These are phyloP conservation scores for Achlya flavicornis DNA, from an alignment of 2,888 invertebrate species.

Conservation along the genomic window DNA sequence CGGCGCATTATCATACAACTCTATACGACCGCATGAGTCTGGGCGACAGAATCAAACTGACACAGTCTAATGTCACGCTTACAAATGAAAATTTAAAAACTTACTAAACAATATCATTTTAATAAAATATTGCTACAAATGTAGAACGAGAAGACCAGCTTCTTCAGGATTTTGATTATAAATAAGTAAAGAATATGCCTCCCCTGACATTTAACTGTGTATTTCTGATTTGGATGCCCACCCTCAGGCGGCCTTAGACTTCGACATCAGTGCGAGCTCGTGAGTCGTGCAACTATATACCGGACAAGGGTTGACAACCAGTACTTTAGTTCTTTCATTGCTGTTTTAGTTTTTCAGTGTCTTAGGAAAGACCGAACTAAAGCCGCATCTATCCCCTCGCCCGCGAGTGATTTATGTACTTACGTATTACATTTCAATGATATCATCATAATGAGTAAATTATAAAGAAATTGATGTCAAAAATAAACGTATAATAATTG, in stretches of 20 bases:
- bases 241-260: constrained; percentile 18
- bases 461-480: constrained; percentile 24
- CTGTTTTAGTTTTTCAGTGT: too few relatives aligned
- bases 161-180: not conserved
- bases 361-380: not conserved
- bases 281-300: constrained; percentile 54
- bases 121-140: not conserved
- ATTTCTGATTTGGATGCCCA: constrained; percentile 17
- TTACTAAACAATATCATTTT: too few relatives aligned
- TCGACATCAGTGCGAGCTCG: constrained; percentile 49
- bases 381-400: not conserved
- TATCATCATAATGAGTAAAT: constrained; percentile 24
- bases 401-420: constrained; percentile 14
- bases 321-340: not conserved
- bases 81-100: not conserved
- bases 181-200: not conserved
- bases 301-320: constrained; percentile 8
- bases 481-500: constrained; percentile 65
- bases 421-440: constrained; percentile 18
- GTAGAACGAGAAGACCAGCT: not conserved
- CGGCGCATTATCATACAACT: constrained; percentile 37
- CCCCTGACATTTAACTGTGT: constrained; percentile 10
- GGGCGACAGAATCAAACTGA: not conserved
- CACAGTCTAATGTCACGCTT: not conserved
- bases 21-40: constrained; percentile 21